Percentiles rank a stretch among this genome's conserved stretches.
phyloP scores from a whole-genome alignment of 2,888 invertebrate genomes.

The Amphimallon solstitiale region DNA sequence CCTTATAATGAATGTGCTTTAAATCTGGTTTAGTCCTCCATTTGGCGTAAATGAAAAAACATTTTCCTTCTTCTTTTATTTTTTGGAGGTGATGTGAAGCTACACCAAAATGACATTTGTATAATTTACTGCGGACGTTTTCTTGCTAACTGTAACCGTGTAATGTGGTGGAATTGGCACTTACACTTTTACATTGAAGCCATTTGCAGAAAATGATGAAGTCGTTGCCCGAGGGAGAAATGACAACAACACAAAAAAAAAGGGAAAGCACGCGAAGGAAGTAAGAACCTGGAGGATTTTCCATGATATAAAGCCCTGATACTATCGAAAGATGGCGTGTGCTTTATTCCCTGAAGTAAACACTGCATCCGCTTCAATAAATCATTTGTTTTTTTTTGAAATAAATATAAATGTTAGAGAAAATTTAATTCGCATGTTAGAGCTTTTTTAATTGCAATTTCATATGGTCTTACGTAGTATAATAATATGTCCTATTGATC shows the following conservation, averaged over 20 bases:
- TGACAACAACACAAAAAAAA: background rate
- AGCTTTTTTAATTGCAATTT: too few species aligned
- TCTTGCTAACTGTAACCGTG: conserved; percentile 30
- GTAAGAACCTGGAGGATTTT: background rate
- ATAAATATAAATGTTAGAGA: too few species aligned
- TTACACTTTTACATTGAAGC: conserved; percentile 54
- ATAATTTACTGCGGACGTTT: conserved; percentile 39
- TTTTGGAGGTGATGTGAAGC: background rate
- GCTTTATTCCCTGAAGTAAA: background rate
- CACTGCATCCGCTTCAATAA: background rate
- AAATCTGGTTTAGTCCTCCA: conserved; percentile 1
- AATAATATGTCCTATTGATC: too few species aligned
- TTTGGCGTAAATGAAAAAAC: conserved; percentile 17
- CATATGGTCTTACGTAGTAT: too few species aligned
- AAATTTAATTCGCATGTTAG: too few species aligned
- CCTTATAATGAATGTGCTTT: background rate
- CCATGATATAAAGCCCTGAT: background rate
- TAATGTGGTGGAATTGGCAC: conserved; percentile 49
- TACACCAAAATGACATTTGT: conserved; percentile 27
- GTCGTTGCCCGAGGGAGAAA: conserved; percentile 47
- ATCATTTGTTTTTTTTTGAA: conserved; percentile 3
- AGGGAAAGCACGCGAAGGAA: background rate
- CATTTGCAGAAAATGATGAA: conserved; percentile 54
- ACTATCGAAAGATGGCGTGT: background rate
- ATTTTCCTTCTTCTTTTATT: background rate